Evolutionary conservation across 2,113 vertebrate genomes (phyloP).

Genomic region (Crypturellus undulatus): DNA sequence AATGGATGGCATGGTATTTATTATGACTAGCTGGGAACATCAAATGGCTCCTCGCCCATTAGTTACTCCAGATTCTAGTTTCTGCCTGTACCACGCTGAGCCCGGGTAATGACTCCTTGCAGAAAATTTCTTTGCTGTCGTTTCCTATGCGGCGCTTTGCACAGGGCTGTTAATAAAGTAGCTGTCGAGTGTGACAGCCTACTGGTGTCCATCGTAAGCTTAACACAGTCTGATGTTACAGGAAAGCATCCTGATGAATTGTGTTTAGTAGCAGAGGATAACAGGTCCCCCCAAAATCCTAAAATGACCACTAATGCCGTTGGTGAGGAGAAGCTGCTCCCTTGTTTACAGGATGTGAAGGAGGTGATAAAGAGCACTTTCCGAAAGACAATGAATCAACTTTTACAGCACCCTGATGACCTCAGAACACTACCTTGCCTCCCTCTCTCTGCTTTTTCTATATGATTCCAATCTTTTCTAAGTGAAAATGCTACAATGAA

Average conservation of each 20-base stretch:
- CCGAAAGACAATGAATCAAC: conserved; percentile 3
- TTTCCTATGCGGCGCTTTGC: background rate
- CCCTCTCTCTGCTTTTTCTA: background rate
- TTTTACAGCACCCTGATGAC: conserved; percentile 26
- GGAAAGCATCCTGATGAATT: background rate
- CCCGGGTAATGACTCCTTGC: background rate
- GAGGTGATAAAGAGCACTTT: background rate
- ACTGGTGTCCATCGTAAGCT: background rate
- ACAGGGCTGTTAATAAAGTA: background rate
- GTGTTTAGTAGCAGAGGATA: background rate
- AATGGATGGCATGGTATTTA: background rate
- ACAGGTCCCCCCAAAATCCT: background rate
- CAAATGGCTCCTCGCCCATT: background rate
- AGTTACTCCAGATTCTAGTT: fast-evolving
- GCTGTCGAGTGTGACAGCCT: background rate
- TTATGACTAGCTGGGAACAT: background rate
- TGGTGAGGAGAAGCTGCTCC: background rate
- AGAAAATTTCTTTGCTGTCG: background rate
- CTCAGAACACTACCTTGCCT: background rate
- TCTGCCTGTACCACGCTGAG: background rate
- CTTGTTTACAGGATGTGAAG: conserved; percentile 19
- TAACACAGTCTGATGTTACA: background rate
- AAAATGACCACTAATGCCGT: background rate
- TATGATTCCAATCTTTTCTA: conserved; percentile 27
- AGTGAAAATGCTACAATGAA: conserved; percentile 31